These are phyloP conservation scores for Hoplodrina ambigua DNA, from an alignment of 2,888 invertebrate genomes.

Conservation along the genomic window DNA sequence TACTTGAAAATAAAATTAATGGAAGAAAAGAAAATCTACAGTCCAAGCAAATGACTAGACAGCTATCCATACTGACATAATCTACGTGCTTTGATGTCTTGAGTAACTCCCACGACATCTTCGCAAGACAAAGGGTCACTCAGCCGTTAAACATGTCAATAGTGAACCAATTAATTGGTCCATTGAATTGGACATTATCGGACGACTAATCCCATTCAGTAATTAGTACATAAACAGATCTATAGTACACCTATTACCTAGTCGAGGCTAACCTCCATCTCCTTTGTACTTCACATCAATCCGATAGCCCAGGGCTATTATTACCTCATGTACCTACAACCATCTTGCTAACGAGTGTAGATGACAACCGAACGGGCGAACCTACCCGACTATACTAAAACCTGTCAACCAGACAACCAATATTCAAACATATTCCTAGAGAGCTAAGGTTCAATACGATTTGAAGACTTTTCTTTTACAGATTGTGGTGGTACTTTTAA, in stretches of 20 bases:
- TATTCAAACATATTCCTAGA: not conserved
- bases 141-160: conserved; percentile 28
- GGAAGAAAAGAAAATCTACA: too few species aligned
- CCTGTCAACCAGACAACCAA: not conserved
- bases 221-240: conserved; percentile 9
- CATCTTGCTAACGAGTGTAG: conserved; percentile 47
- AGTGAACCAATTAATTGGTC: conserved; percentile 44
- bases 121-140: conserved; percentile 19
- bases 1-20: too few species aligned
- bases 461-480: not conserved
- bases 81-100: not conserved
- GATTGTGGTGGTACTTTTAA: conserved; percentile 40
- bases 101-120: not conserved
- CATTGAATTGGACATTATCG: conserved; percentile 40
- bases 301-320: conserved; percentile 16
- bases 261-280: conserved; percentile 5
- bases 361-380: conserved; percentile 53
- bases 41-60: too few species aligned
- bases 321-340: conserved; percentile 28
- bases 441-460: conserved; percentile 16
- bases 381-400: conserved; percentile 39
- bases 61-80: not conserved
- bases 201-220: conserved; percentile 19
- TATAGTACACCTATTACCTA: conserved; percentile 5
- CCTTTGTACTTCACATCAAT: conserved; percentile 32